Evolutionary conservation across 2,113 vertebrate species (phyloP).

Genomic region (Stictonetta naevosa): DNA sequence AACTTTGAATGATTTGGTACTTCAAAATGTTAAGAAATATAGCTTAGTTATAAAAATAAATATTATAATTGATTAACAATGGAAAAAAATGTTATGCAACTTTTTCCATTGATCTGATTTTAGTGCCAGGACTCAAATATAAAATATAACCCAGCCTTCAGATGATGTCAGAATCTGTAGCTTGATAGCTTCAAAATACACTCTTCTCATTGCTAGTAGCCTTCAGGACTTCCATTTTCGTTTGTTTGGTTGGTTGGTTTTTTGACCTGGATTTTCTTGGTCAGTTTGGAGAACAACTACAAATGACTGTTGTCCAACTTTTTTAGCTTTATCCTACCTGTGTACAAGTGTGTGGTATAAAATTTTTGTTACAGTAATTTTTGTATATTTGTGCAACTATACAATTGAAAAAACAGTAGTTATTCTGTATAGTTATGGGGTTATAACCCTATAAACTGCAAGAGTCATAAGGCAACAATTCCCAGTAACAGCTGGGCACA

Average conservation of each 20-base stretch:
- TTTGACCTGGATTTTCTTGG: not conserved
- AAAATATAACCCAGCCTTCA: not conserved
- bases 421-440: not conserved
- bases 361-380: not conserved
- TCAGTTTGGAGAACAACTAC: not conserved
- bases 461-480: not conserved
- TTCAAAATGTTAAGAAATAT: not conserved
- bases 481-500: not conserved
- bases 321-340: not conserved
- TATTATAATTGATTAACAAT: not conserved
- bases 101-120: not conserved
- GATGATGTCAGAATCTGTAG: not conserved
- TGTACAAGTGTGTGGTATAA: too few species aligned
- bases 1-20: not conserved
- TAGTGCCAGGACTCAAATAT: not conserved
- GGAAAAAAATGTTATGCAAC: not conserved
- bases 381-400: not conserved
- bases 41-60: not conserved
- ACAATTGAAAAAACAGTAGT: fast-evolving
- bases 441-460: not conserved
- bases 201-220: not conserved
- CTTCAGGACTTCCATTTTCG: not conserved
- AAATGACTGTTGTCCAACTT: not conserved
- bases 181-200: not conserved
- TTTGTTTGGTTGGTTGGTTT: too few species aligned